phyloP scores from a whole-genome alignment of 2,797 vertebrate genomes.

The Etheostoma nigrum region DNA sequence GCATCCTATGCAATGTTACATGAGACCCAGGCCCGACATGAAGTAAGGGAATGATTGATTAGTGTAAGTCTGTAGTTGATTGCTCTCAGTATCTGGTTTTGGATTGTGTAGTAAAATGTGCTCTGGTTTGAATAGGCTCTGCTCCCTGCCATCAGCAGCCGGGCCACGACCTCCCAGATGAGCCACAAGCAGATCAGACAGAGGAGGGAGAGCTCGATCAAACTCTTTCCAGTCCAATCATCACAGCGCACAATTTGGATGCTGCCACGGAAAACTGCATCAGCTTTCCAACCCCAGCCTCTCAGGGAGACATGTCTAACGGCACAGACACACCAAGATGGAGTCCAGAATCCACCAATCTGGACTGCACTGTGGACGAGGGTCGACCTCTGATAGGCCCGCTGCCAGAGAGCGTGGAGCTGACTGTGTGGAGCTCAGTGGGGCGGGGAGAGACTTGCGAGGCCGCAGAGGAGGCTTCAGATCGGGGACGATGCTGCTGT shows the following conservation, averaged over 20 bases:
- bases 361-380: constrained; percentile 71
- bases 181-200: constrained; percentile 42
- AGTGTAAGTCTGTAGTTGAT: constrained; percentile 4
- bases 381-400: constrained; percentile 72
- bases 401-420: constrained; percentile 76
- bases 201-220: constrained; percentile 59
- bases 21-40: not conserved
- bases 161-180: constrained; percentile 36
- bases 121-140: constrained; percentile 67
- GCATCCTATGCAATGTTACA: not conserved
- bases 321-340: constrained; percentile 62
- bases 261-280: constrained; percentile 63
- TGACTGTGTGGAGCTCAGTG: constrained; percentile 69
- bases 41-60: constrained; percentile 13
- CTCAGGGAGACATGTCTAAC: constrained; percentile 71
- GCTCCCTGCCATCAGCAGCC: constrained; percentile 66
- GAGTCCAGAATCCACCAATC: constrained; percentile 74
- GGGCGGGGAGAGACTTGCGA: constrained; percentile 53
- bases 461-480: constrained; percentile 30
- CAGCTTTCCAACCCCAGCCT: constrained; percentile 52
- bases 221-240: constrained; percentile 66
- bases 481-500: constrained; percentile 55
- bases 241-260: constrained; percentile 59
- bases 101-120: constrained; percentile 35
- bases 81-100: constrained; percentile 33